Conservation (phyloP, 2,888 invertebrate genomes). For the Chalcis sispes region DNA sequence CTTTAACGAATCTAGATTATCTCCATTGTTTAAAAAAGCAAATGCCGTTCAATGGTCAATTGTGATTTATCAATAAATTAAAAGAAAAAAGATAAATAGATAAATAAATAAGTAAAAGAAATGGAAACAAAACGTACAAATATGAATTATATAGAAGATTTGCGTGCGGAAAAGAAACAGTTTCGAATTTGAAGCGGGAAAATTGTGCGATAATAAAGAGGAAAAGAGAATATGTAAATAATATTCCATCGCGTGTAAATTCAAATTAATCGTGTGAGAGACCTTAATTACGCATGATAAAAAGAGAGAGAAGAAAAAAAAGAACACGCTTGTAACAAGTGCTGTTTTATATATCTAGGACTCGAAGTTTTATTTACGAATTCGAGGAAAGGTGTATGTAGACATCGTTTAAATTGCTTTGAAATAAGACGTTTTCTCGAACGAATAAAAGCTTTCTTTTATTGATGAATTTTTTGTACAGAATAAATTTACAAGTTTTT, state of each 20-base stretch:
- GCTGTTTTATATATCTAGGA: slow-evolving; percentile 44
- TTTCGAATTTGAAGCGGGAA: slow-evolving; percentile 30
- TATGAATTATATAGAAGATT: too few relatives aligned
- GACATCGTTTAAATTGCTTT: slow-evolving; percentile 5
- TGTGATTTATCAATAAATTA: too few relatives aligned
- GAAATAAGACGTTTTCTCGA: background rate
- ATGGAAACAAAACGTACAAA: too few relatives aligned
- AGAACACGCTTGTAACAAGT: slow-evolving; percentile 4
- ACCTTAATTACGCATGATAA: slow-evolving; percentile 53
- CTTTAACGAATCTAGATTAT: too few relatives aligned
- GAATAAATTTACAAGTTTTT: too few relatives aligned
- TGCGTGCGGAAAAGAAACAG: slow-evolving; percentile 3
- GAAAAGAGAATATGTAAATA: slow-evolving; percentile 45
- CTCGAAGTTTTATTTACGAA: slow-evolving; percentile 34
- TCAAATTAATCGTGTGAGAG: slow-evolving; percentile 46
- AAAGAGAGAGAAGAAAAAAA: too few relatives aligned
- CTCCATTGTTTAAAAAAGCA: too few relatives aligned
- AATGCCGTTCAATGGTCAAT: too few relatives aligned
- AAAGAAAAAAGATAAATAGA: too few relatives aligned
- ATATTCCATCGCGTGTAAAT: slow-evolving; percentile 51
- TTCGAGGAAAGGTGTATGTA: background rate
- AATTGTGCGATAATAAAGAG: too few relatives aligned
- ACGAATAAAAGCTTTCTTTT: too few relatives aligned
- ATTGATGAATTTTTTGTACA: background rate
- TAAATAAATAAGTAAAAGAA: too few relatives aligned